Conservation (phyloP, 2,113 vertebrate species). For the Odontophorus gujanensis region DNA sequence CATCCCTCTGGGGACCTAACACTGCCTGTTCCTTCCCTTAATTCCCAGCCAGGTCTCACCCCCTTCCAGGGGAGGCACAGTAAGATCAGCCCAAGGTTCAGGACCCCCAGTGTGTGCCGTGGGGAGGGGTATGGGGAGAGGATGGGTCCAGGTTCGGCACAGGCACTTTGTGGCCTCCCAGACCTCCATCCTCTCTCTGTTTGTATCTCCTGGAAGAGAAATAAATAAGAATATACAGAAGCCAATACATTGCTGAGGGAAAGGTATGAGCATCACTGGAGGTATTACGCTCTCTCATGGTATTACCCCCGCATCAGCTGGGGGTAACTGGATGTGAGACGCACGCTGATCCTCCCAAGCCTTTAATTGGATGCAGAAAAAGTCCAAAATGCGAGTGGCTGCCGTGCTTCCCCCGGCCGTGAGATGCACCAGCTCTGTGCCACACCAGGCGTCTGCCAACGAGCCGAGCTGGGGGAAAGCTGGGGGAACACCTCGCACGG, state of each 20-base stretch:
- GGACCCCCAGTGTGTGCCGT: background rate
- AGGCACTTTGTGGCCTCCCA: background rate
- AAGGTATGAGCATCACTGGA: background rate
- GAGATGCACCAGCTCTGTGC: background rate
- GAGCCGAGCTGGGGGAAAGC: background rate
- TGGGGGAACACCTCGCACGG: background rate
- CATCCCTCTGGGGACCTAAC: background rate
- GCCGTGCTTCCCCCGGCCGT: background rate
- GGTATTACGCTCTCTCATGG: background rate
- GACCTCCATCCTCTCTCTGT: background rate
- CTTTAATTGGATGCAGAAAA: conserved; percentile 47
- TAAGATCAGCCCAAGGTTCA: background rate
- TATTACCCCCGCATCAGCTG: background rate
- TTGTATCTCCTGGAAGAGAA: background rate
- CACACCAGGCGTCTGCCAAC: background rate
- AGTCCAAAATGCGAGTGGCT: conserved; percentile 2
- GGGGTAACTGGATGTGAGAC: conserved; percentile 30
- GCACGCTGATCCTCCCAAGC: conserved; percentile 60
- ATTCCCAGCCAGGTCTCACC: background rate
- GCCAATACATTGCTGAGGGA: background rate
- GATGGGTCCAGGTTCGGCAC: background rate
- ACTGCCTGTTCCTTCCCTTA: background rate
- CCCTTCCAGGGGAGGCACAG: accelerated
- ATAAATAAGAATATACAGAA: background rate
- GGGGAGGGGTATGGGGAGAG: background rate